Evolutionary conservation across 2,113 vertebrate genomes (phyloP), one percentile per base, ranked within the genome.

Genomic region (Cariama cristata): DNA sequence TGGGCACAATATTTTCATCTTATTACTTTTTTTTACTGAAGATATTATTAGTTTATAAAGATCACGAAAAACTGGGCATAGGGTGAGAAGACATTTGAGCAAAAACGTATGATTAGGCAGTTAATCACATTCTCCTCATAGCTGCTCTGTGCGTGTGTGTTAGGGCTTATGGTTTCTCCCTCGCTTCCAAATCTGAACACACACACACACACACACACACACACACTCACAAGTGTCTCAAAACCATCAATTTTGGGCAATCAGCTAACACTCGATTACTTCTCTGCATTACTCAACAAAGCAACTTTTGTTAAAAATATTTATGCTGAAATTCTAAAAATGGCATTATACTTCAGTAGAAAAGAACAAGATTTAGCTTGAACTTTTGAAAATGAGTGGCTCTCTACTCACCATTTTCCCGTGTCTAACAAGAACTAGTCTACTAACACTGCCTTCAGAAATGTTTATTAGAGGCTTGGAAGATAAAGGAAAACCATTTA

Each of bases 1-100:
- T 96, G 91, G 87, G 74, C 86, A 86, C 86, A 93, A 87, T 40
- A 93, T 93, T 94, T 93, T 89, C 67, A 53, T 86, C 83, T 85
- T 87, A 72, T 27, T 94, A 23, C 49, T 62, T 94, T 76, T 74
- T 59, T 6, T 35, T 47, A 38, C 23, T 56, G n/a, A 82, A 94
- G 55, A 69, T 93, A 88, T 85, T 95, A 80, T 38, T 75, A 85
- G 32, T 77, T 87, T 90, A 79, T 53, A 82, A 79, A 90, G 42
- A 73, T 66, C 40, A 76, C 35, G 49, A 56, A 84, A 82, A 92
- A 55, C 1, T 22, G 35, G 49, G 66, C 17, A 64, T 3, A 23
- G 44, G 12, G 69, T 42, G 14, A 91, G 64, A 90, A 83, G 67
- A 81, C 12, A 0, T 60, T 50, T 69, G 58, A 79, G 58, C 20